phyloP scores from a whole-genome alignment of 2,113 vertebrate genomes.

The Dipodomys stephensi region DNA sequence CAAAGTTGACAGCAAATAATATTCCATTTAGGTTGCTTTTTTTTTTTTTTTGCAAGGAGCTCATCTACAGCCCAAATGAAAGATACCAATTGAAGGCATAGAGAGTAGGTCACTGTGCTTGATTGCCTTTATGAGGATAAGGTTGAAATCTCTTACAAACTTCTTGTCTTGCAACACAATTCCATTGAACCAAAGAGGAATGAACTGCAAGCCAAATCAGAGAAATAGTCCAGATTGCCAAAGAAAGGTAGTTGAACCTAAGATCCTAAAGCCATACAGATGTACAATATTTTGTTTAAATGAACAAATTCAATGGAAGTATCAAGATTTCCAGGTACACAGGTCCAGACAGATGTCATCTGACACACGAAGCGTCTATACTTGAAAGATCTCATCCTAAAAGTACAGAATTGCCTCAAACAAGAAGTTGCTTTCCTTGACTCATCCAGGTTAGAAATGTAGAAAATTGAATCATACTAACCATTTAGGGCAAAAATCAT shows the following conservation, averaged over 20 bases:
- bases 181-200: not conserved
- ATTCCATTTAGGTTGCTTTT: not conserved
- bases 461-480: conserved; percentile 15
- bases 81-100: not conserved
- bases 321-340: not conserved
- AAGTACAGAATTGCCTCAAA: not conserved
- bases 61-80: not conserved
- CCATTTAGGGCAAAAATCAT: not conserved
- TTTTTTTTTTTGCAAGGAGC: not conserved
- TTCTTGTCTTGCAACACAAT: not conserved
- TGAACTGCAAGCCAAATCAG: not conserved
- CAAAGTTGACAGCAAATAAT: not conserved
- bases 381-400: not conserved
- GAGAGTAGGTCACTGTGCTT: not conserved
- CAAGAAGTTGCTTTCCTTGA: not conserved
- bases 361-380: not conserved
- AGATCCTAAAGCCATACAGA: not conserved
- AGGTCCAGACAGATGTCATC: not conserved
- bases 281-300: not conserved
- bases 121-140: not conserved
- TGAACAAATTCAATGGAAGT: conserved; percentile 3
- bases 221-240: not conserved
- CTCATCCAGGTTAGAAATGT: conserved; percentile 5
- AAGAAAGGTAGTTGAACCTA: not conserved
- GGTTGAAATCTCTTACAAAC: not conserved